Evolutionary conservation across 2,888 invertebrate species (phyloP), one percentile per base, ranked within the genome.

Genomic region (Diloba caeruleocephala): DNA sequence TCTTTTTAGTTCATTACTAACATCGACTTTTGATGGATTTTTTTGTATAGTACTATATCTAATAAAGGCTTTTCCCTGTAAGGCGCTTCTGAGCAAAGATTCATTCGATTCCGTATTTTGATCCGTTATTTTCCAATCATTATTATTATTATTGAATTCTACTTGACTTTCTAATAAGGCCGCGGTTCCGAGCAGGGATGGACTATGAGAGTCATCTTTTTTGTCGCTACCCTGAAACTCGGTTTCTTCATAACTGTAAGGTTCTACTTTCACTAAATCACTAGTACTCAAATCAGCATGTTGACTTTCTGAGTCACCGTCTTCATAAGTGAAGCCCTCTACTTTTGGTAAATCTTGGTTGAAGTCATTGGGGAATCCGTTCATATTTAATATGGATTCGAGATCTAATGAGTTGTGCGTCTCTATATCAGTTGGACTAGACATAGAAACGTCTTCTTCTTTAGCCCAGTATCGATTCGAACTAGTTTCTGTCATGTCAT

Each of bases 111-210:
- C 92, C 19, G 90, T 87, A 78, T 96, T 97, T 85, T 96, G 96
- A 81, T 97, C 96, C 49, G 96, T 96, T 81, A 96, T 94, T 82
- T 96, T 96, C 96, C 97, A 97, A 84, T 97, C 97, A 85, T 97
- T 97, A 85, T 97, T 97, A 81, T 97, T 97, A 76, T 96, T 95
- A 81, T 95, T 95, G 87, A 94, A 94, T 94, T 94, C 92, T 38
- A 85, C 84, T 83, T 87, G 88, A 73, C 79, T 88, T 73, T 93
- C 95, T 82, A 95, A 82, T 76, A 95, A 81, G 26, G 82, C 79
- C 10, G 95, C 94, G 44, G 94, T 94, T 53, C 92, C 93, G 44
- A 95, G 83, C 43, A 92, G 74, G 33, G 82, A 76, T 44, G 91
- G 81, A 79, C 86, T 90, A 56, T 82, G 84, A 19, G 87, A 80